Conservation (phyloP, 2,888 invertebrate species). For the Pterostichus madidus region DNA sequence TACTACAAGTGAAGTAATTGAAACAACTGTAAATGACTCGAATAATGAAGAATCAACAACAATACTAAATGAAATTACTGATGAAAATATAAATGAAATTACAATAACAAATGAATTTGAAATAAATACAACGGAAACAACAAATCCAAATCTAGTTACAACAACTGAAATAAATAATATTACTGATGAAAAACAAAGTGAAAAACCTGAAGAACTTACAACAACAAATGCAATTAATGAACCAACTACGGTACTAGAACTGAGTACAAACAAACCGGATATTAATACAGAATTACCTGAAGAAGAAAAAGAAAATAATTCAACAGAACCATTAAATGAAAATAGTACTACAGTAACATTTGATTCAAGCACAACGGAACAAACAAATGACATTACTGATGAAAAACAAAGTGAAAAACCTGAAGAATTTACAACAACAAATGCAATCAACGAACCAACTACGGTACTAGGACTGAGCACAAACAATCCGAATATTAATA, state of each 20-base stretch:
- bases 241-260: too few species aligned
- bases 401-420: neutral
- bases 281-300: too few species aligned
- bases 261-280: too few species aligned
- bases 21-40: neutral
- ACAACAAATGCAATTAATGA: neutral
- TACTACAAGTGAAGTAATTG: neutral
- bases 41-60: neutral
- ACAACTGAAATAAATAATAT: too few species aligned
- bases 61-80: neutral
- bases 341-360: neutral
- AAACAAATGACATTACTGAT: neutral
- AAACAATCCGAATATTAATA: too few species aligned
- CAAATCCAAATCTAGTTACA: neutral
- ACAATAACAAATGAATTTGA: neutral
- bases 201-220: slow-evolving; percentile 20
- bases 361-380: neutral
- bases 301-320: too few species aligned
- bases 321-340: neutral
- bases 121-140: neutral
- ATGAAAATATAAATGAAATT: slow-evolving; percentile 13
- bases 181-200: slow-evolving; percentile 6
- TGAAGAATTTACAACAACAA: slow-evolving; percentile 15
- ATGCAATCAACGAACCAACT: neutral
- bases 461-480: too few species aligned